Evolutionary conservation across 2,113 vertebrate species (phyloP), one percentile per base, ranked within the genome.

Genomic region (Gymnarchus niloticus): DNA sequence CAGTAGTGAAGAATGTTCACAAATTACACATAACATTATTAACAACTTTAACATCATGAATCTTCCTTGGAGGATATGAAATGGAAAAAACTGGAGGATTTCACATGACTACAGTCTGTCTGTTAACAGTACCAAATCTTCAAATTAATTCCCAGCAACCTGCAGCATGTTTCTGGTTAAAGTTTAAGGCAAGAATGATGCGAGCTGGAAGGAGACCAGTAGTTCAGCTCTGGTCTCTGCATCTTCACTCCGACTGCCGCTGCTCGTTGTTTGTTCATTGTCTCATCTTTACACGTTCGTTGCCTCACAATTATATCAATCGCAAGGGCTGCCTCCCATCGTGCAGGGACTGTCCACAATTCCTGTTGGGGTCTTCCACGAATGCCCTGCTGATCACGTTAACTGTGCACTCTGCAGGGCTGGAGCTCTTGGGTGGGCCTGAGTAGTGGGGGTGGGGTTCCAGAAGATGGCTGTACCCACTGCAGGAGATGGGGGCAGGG

Each of bases 151-250:
- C 59, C 59, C 56, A 57, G 33, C 6, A 56, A 80, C 28, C 69
- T 69, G 76, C 84, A 80, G 69, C 37, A 54, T 56, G 77, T 51
- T 56, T 65, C 77, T n/a, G 41, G 41, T 81, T 21, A 81, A 44
- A 41, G 56, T 69, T 86, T 86, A 86, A 86, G 86, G 86, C 86
- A 86, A 37, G 51, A 33, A 65, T 83, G 59, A 48, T 52, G 25
- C 56, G 3, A 17, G 25, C 52, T 46, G 80, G n/a, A 19, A 8
- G 23, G 51, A 48, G 41, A 48, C 10, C 44, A 1, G 21, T 80
- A 21, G 41, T 80, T 73, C 19, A 41, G 41, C 28, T 73, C 25
- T 73, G 65, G 41, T 37, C 65, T 19, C 28, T 73, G 9, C 41
- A 41, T 4, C 65, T 73, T 54, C 52, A 10, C 51, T 7, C 7